phyloP scores from a whole-genome alignment of 2,113 vertebrate species.

The Peromyscus polionotus region DNA sequence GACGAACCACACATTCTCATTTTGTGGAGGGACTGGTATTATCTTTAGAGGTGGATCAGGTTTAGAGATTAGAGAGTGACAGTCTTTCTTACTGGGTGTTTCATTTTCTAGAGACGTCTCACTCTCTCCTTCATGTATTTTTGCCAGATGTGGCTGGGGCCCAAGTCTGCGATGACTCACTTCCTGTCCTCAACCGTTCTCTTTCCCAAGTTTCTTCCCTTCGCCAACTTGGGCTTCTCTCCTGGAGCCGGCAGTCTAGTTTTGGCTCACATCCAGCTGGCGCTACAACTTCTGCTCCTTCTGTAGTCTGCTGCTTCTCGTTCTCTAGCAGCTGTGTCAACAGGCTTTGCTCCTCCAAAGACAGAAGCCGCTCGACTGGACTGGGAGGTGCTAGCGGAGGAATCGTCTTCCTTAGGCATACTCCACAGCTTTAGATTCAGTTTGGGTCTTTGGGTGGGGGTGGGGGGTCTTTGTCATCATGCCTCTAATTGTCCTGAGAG shows the following conservation, averaged over 20 bases:
- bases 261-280: neutral
- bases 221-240: slow-evolving; percentile 96
- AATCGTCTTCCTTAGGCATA: neutral
- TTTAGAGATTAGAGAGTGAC: slow-evolving; percentile 88
- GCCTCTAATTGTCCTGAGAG: slow-evolving; percentile 85
- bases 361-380: neutral
- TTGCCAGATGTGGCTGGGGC: slow-evolving; percentile 85
- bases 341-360: neutral
- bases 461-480: slow-evolving; percentile 85
- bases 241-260: neutral
- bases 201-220: slow-evolving; percentile 94
- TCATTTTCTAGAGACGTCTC: slow-evolving; percentile 96
- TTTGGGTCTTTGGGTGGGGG: neutral
- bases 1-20: slow-evolving; percentile 94
- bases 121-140: slow-evolving; percentile 86
- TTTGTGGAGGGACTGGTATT: slow-evolving; percentile 95
- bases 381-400: neutral
- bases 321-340: neutral
- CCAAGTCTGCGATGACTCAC: slow-evolving; percentile 94
- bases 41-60: slow-evolving; percentile 93
- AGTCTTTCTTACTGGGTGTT: slow-evolving; percentile 90
- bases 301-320: neutral
- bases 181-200: slow-evolving; percentile 94
- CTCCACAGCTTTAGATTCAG: neutral
- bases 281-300: neutral